A percentile compares a stretch with the other conserved stretches of the same genome.
Evolutionary conservation across 2,888 invertebrate species (phyloP).

Genomic region (Erynnis tages): DNA sequence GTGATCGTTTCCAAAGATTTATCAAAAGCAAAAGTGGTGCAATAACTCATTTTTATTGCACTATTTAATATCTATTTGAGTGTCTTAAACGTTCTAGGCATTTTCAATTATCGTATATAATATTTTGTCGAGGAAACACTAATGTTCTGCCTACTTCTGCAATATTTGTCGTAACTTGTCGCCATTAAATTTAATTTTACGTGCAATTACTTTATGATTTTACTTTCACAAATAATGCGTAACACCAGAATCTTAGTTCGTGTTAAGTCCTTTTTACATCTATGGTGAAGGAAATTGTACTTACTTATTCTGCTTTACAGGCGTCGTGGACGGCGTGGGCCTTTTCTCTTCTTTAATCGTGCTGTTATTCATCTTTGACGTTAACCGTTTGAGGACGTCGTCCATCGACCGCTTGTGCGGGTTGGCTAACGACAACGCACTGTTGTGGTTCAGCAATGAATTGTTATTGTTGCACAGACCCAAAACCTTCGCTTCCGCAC

Average conservation of each 20-base stretch:
- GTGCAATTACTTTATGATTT: neutral
- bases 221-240: neutral
- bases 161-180: neutral
- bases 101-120: neutral
- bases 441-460: slow-evolving; percentile 84
- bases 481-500: slow-evolving; percentile 84
- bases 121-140: neutral
- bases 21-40: slow-evolving; percentile 7
- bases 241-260: too few species aligned
- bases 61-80: neutral
- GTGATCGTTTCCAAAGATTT: slow-evolving; percentile 2
- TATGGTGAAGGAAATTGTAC: slow-evolving; percentile 38
- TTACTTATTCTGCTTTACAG: slow-evolving; percentile 81
- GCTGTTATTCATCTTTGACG: slow-evolving; percentile 92
- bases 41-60: slow-evolving; percentile 5
- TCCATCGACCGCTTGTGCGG: slow-evolving; percentile 93
- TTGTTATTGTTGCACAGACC: slow-evolving; percentile 85
- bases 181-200: neutral
- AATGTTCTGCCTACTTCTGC: neutral
- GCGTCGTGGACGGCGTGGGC: slow-evolving; percentile 86
- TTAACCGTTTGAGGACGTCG: slow-evolving; percentile 92
- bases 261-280: too few species aligned
- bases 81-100: neutral
- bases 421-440: slow-evolving; percentile 68
- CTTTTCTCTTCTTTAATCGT: slow-evolving; percentile 87